A percentile compares a stretch with the other conserved stretches of the same genome.
phyloP scores from a whole-genome alignment of 2,113 vertebrate species.

The Etheostoma cragini region DNA sequence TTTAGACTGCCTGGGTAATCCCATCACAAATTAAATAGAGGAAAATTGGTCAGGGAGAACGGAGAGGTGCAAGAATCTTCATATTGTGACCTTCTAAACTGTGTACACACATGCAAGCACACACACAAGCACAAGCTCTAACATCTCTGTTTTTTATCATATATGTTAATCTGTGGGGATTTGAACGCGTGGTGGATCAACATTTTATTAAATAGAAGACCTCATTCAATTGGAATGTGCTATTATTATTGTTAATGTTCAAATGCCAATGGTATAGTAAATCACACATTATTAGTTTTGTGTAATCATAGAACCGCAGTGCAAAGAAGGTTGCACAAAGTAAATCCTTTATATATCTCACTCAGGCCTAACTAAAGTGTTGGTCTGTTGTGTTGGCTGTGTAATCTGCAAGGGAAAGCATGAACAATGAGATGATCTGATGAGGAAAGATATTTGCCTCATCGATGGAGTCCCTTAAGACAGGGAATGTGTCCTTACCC shows the following conservation, averaged over 20 bases:
- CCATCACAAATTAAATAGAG: conserved; percentile 78
- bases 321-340: background rate
- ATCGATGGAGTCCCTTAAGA: no score
- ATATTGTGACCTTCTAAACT: conserved; percentile 66
- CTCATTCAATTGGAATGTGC: conserved; percentile 14
- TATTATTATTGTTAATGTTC: conserved; percentile 5
- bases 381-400: background rate
- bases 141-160: conserved; percentile 38
- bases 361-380: background rate
- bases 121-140: background rate
- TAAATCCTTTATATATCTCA: conserved; percentile 7
- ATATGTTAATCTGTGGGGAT: conserved; percentile 37
- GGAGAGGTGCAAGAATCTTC: conserved; percentile 31
- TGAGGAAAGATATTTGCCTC: background rate
- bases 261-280: background rate
- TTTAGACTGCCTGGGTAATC: conserved; percentile 73
- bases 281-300: conserved; percentile 8
- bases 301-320: conserved; percentile 1
- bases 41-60: conserved; percentile 64
- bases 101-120: conserved; percentile 32
- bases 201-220: conserved; percentile 31
- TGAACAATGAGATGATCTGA: conserved; percentile 7
- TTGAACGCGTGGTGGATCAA: conserved; percentile 18
- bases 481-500: no score
- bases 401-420: background rate